A percentile compares a stretch with the other conserved stretches of the same genome.
These are phyloP conservation scores for Noturus placidus DNA, from an alignment of 2,113 vertebrate genomes.

Conservation along the genomic window DNA sequence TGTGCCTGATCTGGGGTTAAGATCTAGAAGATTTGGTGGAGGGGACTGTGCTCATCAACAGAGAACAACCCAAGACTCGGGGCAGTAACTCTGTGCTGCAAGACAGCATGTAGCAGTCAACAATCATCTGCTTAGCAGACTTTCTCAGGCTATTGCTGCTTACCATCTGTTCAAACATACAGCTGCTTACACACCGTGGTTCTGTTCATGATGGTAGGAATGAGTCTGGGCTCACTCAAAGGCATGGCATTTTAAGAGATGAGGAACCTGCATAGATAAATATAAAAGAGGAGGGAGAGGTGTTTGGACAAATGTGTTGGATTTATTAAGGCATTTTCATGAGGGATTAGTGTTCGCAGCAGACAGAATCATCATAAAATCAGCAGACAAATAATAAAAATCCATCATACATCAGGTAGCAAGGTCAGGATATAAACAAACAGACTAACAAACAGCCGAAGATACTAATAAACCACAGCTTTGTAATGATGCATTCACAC, in stretches of 20 bases:
- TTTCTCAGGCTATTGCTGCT: conserved; percentile 23
- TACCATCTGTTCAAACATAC: conserved; percentile 35
- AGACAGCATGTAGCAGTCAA: conserved; percentile 30
- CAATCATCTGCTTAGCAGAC: conserved; percentile 40
- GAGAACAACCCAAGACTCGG: not conserved
- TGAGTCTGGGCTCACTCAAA: conserved; percentile 37
- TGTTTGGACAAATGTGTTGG: conserved; percentile 1
- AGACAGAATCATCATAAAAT: not conserved
- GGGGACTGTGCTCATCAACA: not conserved
- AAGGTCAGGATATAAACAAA: not conserved
- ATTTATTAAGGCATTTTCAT: conserved; percentile 10
- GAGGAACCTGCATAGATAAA: not conserved
- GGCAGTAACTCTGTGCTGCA: conserved; percentile 3
- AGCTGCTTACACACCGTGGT: conserved; percentile 8
- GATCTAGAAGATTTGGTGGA: conserved; percentile 13
- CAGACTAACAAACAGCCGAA: not conserved
- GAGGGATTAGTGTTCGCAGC: not conserved
- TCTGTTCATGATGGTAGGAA: conserved; percentile 3
- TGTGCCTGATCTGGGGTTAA: conserved; percentile 13
- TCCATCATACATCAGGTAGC: not conserved
- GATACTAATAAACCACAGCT: not conserved
- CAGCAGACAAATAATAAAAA: not conserved
- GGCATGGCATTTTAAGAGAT: conserved; percentile 29
- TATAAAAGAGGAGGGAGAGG: not conserved
- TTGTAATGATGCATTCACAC: not conserved